These are phyloP conservation scores for Imbricaverruca yamaguchii DNA, from an alignment of 2,888 invertebrate species.

Conservation along the genomic window DNA sequence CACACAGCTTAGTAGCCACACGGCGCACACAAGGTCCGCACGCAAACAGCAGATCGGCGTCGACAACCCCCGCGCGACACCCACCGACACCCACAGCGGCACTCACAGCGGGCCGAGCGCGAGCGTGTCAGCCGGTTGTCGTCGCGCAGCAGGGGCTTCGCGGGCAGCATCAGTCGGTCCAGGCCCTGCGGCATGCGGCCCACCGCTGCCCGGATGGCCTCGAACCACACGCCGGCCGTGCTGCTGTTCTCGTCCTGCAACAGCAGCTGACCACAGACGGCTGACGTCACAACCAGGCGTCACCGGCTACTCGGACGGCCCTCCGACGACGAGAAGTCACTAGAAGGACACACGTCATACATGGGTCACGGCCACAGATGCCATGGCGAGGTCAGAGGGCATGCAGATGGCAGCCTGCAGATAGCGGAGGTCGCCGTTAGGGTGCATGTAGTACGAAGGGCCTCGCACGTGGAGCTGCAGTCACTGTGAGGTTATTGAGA, in stretches of 20 bases:
- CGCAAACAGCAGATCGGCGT: not conserved
- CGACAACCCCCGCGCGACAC: not conserved
- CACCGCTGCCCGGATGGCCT: conserved; percentile 43
- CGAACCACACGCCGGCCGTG: conserved; percentile 50
- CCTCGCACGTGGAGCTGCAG: too few species aligned
- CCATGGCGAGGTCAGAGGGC: too few species aligned
- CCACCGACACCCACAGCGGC: not conserved
- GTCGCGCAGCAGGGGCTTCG: not conserved
- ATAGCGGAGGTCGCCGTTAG: too few species aligned
- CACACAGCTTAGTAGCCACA: not conserved
- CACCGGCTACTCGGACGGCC: too few species aligned
- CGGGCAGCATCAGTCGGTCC: not conserved
- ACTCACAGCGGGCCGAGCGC: conserved; percentile 7
- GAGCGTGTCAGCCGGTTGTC: not conserved
- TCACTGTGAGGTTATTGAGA: too few species aligned
- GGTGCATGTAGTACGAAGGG: too few species aligned
- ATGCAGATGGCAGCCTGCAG: too few species aligned
- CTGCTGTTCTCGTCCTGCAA: conserved; percentile 47
- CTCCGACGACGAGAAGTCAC: too few species aligned
- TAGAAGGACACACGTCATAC: too few species aligned
- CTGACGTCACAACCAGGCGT: conserved; percentile 27
- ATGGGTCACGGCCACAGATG: too few species aligned
- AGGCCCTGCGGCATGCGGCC: not conserved
- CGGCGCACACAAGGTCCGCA: not conserved
- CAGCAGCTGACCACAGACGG: conserved; percentile 37